Base-by-base conservation (phyloP, 2,888 invertebrate species). In the Cantharis nigra region DNA sequence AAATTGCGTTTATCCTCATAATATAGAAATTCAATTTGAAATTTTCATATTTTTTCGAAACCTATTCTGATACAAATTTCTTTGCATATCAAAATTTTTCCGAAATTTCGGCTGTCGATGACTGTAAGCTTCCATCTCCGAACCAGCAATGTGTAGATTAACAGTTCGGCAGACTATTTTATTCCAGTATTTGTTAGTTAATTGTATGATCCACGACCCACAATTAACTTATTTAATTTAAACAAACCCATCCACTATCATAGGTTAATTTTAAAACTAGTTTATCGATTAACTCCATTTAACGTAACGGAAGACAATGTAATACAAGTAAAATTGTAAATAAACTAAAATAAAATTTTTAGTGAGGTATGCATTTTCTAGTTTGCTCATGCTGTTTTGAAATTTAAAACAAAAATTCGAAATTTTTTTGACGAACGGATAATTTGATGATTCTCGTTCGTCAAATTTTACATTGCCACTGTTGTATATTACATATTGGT, bases 381-480 rank as follows among this genome's bases (percentile, higher is more conserved):
- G 65, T 13, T 23, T 20, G 26, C 7, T n/a, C 23, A 3, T 5
- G 26, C 13, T 10, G 13, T 65, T 65, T 30, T 23, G 16, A 65
- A 65, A 23, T 18, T 14, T 4, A 10, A 16, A 18, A 64, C 18
- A 67, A 67, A 23, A 67, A 7, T 67, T 4, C 7, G 33, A n/a
- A 62, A n/a, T 63, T 23, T 63, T 63, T 71, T 71, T 71, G 14
- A 63, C 18, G 11, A 62, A 70, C 49, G 49, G 33, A 26, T 63
- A 18, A 71, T 71, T 71, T 71, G 23, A 26, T 23, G 63, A 63
- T 71, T 63, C 26, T 49, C 63, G 62, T 20, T 63, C 26, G 16
- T 62, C 23, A 67, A 70, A 73, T 73, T 67, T 77, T 70, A 62
- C 73, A 70, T 49, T 49, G 72, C 64, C 72, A 65, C 72, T 69